These are phyloP conservation scores for Gymnogyps californianus DNA, from an alignment of 2,113 vertebrate genomes.

Conservation along the genomic window DNA sequence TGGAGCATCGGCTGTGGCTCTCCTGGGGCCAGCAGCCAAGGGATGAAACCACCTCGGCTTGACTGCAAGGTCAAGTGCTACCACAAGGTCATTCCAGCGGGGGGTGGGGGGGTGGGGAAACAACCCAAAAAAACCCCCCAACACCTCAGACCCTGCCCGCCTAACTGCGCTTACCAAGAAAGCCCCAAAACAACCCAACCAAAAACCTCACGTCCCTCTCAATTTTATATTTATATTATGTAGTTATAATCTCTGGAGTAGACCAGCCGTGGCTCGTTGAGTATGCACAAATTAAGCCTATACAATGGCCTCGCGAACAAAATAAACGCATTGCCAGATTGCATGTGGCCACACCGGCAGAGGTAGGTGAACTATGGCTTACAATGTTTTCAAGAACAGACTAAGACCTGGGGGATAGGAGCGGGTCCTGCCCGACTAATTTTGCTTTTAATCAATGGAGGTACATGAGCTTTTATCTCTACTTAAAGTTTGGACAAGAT, in stretches of 20 bases:
- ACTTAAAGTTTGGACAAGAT: neutral
- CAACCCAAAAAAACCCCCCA: too few species aligned
- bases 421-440: neutral
- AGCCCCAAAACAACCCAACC: neutral
- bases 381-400: neutral
- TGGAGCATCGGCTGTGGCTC: neutral
- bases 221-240: neutral
- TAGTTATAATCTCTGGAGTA: neutral
- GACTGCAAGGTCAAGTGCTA: neutral
- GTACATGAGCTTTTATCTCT: neutral
- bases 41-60: neutral
- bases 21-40: neutral
- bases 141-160: neutral
- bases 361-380: neutral
- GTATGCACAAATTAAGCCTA: neutral
- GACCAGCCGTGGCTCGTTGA: neutral
- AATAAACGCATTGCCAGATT: neutral
- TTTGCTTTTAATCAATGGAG: neutral
- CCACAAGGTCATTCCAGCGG: neutral
- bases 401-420: neutral
- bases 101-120: too few species aligned
- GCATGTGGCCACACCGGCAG: neutral
- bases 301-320: neutral
- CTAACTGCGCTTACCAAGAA: neutral
- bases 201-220: accelerated